Evolutionary conservation across 2,797 vertebrate species (phyloP), one percentile per base, ranked within the genome.

Genomic region (Ibycter americanus): DNA sequence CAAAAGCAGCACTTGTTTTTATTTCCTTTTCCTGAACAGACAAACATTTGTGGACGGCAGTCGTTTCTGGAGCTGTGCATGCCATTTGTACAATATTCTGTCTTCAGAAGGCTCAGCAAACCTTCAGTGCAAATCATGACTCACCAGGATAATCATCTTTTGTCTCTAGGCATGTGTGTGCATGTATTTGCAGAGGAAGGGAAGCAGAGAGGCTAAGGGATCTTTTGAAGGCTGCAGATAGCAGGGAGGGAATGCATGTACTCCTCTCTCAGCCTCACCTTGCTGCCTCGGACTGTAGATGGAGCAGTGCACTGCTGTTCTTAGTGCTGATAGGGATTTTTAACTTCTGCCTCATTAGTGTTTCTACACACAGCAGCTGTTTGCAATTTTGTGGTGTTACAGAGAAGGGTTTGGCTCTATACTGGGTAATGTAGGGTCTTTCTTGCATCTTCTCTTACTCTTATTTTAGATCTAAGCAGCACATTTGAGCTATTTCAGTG

Each of bases 111-210:
- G 92, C 83, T 94, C 89, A 52, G 82, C 63, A 85, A 94, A 73
- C 71, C 92, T 74, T 85, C 23, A 11, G 89, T 85, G 79, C 84
- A 66, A 63, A 83, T 85, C 63, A 11, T 95, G 89, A 89, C 87
- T 95, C 94, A 89, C 91, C 76, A 62, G 72, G 73, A 74, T 87
- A 83, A 94, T 96, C 32, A 8, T 68, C 88, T 84, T 96, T 95
- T 95, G 89, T 94, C 91, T 96, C 62, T 55, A 83, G 73, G 74
- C 83, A 17, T 78, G 92, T 73, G 74, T 71, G 82, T 94, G 87
- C 93, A n/a, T 91, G 89, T 26, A 27, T 96, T 88, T 93, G 76
- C 71, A 49, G 70, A 65, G n/a, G 70, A 67, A 74, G 58, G 67
- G 40, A 73, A 55, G n/a, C 51, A 12, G 83, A 59, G 65, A 36